A percentile compares a stretch with the other conserved stretches of the same genome.
Evolutionary conservation across 1,140 invertebrate genomes (phyloP).

Genomic region (Panonychus citri): DNA sequence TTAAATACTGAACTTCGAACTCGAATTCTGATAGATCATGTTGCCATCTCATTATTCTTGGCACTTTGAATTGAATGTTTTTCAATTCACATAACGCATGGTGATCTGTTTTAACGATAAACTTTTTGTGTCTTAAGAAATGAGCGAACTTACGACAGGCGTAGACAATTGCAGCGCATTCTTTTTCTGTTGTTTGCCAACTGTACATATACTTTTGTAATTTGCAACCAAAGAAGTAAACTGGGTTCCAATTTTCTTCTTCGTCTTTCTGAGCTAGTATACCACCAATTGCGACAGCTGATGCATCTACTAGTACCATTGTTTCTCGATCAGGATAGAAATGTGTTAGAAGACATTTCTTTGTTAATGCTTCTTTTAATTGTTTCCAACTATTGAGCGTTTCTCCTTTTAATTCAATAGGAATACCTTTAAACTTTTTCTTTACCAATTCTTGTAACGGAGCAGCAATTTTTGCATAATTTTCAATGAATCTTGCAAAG

Average conservation of each 20-base stretch:
- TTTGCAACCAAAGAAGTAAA: constrained; percentile 17
- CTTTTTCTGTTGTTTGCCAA: constrained; percentile 25
- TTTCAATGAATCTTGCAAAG: background rate
- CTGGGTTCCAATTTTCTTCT: background rate
- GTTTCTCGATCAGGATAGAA: background rate
- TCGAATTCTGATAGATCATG: constrained; percentile 26
- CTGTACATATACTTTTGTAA: constrained; percentile 23
- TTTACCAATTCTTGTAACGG: background rate
- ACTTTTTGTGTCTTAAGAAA: constrained; percentile 27
- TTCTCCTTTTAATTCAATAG: background rate
- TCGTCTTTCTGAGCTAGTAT: constrained; percentile 17
- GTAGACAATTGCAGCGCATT: constrained; percentile 28
- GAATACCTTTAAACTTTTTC: background rate
- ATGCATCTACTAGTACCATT: constrained; percentile 14
- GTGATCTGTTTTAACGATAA: constrained; percentile 29
- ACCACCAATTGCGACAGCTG: constrained; percentile 16
- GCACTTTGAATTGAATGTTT: constrained; percentile 21
- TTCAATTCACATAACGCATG: constrained; percentile 25
- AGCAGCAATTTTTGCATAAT: background rate
- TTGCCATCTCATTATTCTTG: constrained; percentile 26
- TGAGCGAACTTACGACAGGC: constrained; percentile 24
- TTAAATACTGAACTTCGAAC: constrained; percentile 18
- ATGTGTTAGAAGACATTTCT: background rate
- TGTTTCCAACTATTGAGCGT: background rate
- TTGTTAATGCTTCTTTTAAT: background rate